Conservation (phyloP, 2,888 invertebrate genomes). For the Meandrusa payeni region DNA sequence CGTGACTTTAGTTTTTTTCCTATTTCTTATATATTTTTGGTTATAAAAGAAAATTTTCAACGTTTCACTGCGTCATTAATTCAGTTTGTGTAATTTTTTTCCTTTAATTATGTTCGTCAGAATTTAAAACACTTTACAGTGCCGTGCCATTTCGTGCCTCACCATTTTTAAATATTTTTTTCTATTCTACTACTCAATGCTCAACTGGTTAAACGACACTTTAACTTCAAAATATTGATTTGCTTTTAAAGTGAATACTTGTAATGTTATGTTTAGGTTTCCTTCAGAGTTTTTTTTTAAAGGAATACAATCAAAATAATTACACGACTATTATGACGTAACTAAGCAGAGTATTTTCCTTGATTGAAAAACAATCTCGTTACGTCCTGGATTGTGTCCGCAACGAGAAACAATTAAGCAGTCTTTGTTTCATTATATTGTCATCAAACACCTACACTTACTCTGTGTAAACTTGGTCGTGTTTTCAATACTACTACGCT, state of each 20-base stretch:
- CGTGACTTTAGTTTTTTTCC: no score
- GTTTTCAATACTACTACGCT: no score
- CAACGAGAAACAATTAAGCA: constrained; percentile 13
- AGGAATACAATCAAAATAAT: constrained; percentile 11
- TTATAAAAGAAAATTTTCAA: no score
- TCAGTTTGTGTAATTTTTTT: constrained; percentile 4
- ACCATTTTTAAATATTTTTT: no score
- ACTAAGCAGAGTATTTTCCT: constrained; percentile 8
- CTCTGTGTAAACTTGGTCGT: not conserved
- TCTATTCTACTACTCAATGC: no score
- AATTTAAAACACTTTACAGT: constrained; percentile 20
- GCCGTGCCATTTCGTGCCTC: no score
- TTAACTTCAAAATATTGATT: no score
- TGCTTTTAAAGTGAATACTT: no score
- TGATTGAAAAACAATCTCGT: constrained; percentile 16
- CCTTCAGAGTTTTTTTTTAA: constrained; percentile 1
- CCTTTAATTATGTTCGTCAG: constrained; percentile 4
- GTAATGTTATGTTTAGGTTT: constrained; percentile 4
- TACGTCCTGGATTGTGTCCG: constrained; percentile 17
- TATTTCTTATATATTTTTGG: no score
- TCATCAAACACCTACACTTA: constrained; percentile 5
- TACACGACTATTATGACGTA: constrained; percentile 5
- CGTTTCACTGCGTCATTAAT: no score
- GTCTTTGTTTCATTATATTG: constrained; percentile 18
- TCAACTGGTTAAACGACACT: no score